Percentiles rank a stretch among this genome's conserved stretches.
phyloP scores from a whole-genome alignment of 2,113 vertebrate species.

The Dasyornis broadbenti region DNA sequence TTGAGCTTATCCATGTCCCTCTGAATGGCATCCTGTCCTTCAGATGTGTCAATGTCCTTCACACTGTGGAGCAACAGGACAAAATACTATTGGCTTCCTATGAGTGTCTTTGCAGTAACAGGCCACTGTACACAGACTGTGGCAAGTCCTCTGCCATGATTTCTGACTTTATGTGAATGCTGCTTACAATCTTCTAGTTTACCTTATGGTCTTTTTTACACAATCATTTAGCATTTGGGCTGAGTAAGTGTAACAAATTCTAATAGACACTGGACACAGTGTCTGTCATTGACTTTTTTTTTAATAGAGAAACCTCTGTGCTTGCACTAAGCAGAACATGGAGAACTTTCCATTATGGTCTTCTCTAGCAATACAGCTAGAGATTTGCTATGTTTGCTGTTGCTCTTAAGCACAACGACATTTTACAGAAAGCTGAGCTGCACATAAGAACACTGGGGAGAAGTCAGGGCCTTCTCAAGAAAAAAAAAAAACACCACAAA shows the following conservation, averaged over 20 bases:
- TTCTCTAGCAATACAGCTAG: neutral
- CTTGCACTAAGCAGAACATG: neutral
- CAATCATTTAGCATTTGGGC: neutral
- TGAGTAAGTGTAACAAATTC: neutral
- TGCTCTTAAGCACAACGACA: neutral
- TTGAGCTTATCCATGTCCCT: neutral
- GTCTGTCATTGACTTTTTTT: neutral
- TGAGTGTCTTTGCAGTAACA: neutral
- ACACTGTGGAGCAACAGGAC: neutral
- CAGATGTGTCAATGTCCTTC: neutral
- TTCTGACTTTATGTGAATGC: neutral
- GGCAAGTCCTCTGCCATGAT: neutral
- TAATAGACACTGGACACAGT: neutral
- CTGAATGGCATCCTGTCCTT: neutral
- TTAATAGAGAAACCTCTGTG: neutral
- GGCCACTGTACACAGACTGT: fast-evolving
- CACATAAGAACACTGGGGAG: neutral
- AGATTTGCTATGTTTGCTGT: neutral
- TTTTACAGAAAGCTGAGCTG: neutral
- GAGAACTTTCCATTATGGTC: neutral
- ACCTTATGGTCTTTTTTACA: neutral
- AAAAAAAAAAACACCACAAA: neutral
- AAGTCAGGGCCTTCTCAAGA: neutral
- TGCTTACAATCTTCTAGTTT: neutral
- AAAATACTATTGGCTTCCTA: neutral